Evolutionary conservation across 1,140 invertebrate species (phyloP).

Genomic region (Bombus sibiricus): DNA sequence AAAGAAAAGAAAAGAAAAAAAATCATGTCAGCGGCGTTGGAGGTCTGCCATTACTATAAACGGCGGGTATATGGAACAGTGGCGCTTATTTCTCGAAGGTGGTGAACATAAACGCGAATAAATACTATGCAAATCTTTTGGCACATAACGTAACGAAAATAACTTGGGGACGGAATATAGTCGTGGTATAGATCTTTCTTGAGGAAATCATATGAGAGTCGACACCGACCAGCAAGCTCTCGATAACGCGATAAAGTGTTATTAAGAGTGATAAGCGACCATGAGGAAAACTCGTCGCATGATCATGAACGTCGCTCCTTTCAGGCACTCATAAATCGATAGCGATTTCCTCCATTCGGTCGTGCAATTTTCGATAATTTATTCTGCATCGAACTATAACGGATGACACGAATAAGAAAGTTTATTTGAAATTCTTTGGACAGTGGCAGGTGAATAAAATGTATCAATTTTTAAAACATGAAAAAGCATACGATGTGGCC

Average conservation of each 20-base stretch:
- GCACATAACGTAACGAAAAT: conserved; percentile 59
- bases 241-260: conserved; percentile 68
- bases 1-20: neutral
- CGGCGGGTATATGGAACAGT: conserved; percentile 21
- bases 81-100: conserved; percentile 9
- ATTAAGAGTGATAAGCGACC: conserved; percentile 68
- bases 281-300: conserved; percentile 5
- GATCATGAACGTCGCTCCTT: no score
- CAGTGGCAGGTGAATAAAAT: neutral
- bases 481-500: neutral
- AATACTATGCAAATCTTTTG: conserved; percentile 68
- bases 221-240: neutral
- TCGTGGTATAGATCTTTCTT: conserved; percentile 40
- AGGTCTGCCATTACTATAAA: conserved; percentile 44
- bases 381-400: neutral
- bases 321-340: neutral
- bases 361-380: neutral
- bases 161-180: conserved; percentile 62
- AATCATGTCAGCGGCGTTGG: conserved; percentile 16
- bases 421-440: neutral
- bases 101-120: conserved; percentile 21
- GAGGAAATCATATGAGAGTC: neutral
- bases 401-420: neutral
- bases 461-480: neutral
- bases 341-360: neutral